Conservation (phyloP, 92 coral and sea anemone species). For the Bergia sp. region DNA sequence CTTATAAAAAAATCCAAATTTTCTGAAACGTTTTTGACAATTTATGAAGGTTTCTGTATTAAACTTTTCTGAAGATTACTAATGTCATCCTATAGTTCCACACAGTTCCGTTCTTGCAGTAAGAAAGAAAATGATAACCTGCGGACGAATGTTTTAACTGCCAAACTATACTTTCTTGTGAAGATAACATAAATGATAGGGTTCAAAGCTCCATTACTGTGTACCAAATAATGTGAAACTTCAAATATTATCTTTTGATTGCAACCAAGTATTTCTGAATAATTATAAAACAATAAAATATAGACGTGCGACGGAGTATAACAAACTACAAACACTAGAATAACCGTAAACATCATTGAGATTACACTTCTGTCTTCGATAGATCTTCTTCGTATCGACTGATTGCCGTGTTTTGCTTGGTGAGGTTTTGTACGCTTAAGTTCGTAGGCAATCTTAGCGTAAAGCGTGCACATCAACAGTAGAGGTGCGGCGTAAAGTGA, state of each 20-base stretch:
- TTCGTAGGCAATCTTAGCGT: neutral
- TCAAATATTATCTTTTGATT: neutral
- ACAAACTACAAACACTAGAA: slow-evolving; percentile 8
- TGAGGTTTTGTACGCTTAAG: slow-evolving; percentile 3
- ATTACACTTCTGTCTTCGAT: slow-evolving; percentile 5
- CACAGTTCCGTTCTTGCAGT: neutral
- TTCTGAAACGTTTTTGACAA: too few relatives aligned
- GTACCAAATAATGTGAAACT: neutral
- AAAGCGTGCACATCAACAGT: neutral
- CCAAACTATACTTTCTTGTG: neutral
- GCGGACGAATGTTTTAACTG: neutral
- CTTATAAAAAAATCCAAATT: too few relatives aligned
- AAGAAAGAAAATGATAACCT: neutral
- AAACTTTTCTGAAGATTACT: too few relatives aligned
- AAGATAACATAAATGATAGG: neutral
- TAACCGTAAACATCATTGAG: neutral
- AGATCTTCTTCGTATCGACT: neutral
- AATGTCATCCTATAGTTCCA: neutral
- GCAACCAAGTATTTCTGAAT: neutral
- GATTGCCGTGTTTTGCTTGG: neutral
- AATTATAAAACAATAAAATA: neutral
- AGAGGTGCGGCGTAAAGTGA: slow-evolving; percentile 5
- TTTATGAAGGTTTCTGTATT: too few relatives aligned
- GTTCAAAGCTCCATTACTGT: neutral
- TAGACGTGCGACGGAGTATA: slow-evolving; percentile 19